A percentile compares a stretch with the other conserved stretches of the same genome.
Conservation (phyloP, 2,113 vertebrate species). For the Vulpes ferrilata region DNA sequence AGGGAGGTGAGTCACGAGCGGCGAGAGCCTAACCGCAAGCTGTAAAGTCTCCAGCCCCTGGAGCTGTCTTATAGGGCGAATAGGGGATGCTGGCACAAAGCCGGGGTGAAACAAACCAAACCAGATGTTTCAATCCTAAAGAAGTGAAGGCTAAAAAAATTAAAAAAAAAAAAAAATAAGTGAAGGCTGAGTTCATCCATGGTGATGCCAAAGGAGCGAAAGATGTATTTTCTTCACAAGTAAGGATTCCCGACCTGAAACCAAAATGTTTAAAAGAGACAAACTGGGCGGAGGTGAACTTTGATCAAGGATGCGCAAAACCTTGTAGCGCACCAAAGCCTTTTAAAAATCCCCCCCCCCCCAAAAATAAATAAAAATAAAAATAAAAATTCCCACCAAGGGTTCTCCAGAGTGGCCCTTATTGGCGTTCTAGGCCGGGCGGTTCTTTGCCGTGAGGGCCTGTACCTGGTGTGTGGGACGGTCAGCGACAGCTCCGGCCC, state of each 20-base stretch:
- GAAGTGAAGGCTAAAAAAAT: neutral
- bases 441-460: rapidly evolving
- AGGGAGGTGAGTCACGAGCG: neutral
- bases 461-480: too few relatives aligned
- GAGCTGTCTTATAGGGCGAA: neutral
- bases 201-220: neutral
- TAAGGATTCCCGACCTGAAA: slow-evolving; percentile 50
- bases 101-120: neutral
- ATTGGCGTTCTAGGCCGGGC: neutral
- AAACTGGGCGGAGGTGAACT: slow-evolving; percentile 61
- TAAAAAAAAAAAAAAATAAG: neutral
- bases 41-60: neutral
- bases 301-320: slow-evolving; percentile 71
- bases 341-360: neutral
- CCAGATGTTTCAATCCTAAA: slow-evolving; percentile 41
- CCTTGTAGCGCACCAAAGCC: slow-evolving; percentile 44
- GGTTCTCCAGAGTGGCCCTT: neutral
- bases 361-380: too few relatives aligned
- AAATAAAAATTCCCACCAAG: neutral
- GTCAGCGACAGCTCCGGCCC: neutral
- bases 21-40: neutral
- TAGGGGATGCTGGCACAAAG: neutral
- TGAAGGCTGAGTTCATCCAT: neutral
- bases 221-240: neutral
- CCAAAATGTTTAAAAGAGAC: neutral